phyloP scores from a whole-genome alignment of 2,888 invertebrate species.

The Sarcophaga subvicina region DNA sequence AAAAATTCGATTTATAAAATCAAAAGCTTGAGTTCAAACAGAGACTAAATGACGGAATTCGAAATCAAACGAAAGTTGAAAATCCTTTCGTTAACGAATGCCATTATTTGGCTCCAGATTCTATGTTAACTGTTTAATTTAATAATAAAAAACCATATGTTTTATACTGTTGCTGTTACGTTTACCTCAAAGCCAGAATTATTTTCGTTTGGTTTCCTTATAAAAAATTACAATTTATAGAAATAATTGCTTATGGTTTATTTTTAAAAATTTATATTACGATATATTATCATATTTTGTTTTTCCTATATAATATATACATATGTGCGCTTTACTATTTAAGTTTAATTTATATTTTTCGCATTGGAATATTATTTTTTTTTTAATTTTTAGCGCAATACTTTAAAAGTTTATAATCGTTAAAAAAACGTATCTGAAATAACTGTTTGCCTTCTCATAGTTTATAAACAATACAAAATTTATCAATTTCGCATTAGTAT shows the following conservation, averaged over 20 bases:
- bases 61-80: neutral
- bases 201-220: constrained; percentile 25
- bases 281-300: constrained; percentile 9
- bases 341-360: constrained; percentile 34
- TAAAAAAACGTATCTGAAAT: constrained; percentile 33
- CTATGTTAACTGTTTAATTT: neutral
- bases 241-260: neutral
- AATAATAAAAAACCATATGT: neutral
- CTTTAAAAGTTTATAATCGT: constrained; percentile 50
- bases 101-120: too few relatives aligned
- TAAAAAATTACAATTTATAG: neutral
- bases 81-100: too few relatives aligned
- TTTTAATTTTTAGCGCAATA: constrained; percentile 44
- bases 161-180: constrained; percentile 56
- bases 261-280: constrained; percentile 26
- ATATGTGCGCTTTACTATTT: constrained; percentile 26
- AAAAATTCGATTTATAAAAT: neutral
- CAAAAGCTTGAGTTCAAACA: too few relatives aligned
- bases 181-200: constrained; percentile 57
- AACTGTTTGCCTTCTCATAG: constrained; percentile 45
- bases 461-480: constrained; percentile 5
- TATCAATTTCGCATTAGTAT: constrained; percentile 38
- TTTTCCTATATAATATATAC: constrained; percentile 3
- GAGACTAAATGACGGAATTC: too few relatives aligned
- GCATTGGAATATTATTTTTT: constrained; percentile 26